Evolutionary conservation across 2,113 vertebrate species (phyloP), one percentile per base, ranked within the genome.

Genomic region (Paedocypris sp.): DNA sequence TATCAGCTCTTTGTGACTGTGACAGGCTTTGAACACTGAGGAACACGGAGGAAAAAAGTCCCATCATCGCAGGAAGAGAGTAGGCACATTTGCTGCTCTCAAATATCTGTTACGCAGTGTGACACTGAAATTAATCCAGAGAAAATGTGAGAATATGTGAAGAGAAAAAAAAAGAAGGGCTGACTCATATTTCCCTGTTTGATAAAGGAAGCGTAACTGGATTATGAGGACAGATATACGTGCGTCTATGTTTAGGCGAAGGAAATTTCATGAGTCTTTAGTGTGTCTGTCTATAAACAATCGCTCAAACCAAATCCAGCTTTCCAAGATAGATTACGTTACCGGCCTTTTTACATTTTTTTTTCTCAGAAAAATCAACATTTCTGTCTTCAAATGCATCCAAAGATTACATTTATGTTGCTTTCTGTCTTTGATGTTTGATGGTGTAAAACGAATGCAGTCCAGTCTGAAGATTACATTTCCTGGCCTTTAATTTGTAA

Each of bases 111-210:
- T 58, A 23, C 42, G 45, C 29, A 20, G 41, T 19, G 60, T 29
- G 64, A 22, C 47, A 33, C 56, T 52, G 49, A 63, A 56, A 63
- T 53, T 60, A 74, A 68, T 68, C 66, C 66, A 43, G 19, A 42
- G n/a, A 43, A 60, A 56, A 52, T 43, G 33, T 59, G 57, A 57
- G 59, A 36, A 54, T 49, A 25, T 56, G 47, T 60, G 41, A 23
- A n/a, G n/a, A n/a, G n/a, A n/a, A n/a, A n/a, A n/a, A n/a, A 18
- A 48, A 46, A 65, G 23, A 47, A 39, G 23, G 39, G 39, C 36
- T 43, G 23, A 56, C 5, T 48, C 20, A 47, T 62, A 49, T 68
- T 43, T 66, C 45, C 39, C 6, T 12, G 29, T 62, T 46, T 53
- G 18, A 65, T 58, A 41, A 71, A 67, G 63, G 9, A 46, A 45